A percentile compares a stretch with the other conserved stretches of the same genome.
Evolutionary conservation across 1,140 invertebrate genomes (phyloP).

Genomic region (Thaumatotibia leucotreta): DNA sequence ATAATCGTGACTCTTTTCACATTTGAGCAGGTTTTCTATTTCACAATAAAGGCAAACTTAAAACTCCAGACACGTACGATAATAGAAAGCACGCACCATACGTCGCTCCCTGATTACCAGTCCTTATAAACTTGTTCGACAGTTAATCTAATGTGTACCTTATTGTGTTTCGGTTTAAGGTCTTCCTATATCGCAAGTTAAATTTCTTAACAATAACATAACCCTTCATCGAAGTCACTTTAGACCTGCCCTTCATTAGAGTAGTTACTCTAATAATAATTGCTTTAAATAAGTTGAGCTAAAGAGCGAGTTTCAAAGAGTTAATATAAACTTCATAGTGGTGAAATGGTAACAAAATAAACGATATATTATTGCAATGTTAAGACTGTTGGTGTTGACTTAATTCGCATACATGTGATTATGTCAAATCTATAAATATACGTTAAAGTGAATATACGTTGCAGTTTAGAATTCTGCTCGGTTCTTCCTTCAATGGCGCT

Average conservation of each 20-base stretch:
- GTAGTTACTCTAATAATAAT: not conserved
- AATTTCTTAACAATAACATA: not conserved
- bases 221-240: not conserved
- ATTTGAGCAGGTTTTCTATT: not conserved
- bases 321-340: too few species aligned
- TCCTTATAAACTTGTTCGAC: not conserved
- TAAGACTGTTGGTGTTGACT: too few species aligned
- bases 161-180: not conserved
- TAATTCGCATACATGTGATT: too few species aligned
- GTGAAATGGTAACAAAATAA: too few species aligned
- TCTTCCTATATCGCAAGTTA: not conserved
- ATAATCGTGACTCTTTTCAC: not conserved
- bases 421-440: too few species aligned
- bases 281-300: not conserved
- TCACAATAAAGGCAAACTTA: not conserved
- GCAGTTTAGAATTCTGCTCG: too few species aligned
- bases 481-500: not conserved
- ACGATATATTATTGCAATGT: too few species aligned
- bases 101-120: not conserved
- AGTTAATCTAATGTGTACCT: not conserved
- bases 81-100: conserved; percentile 9
- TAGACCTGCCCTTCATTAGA: not conserved
- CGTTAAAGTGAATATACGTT: too few species aligned
- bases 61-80: not conserved
- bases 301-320: too few species aligned